phyloP scores from a whole-genome alignment of 2,888 invertebrate genomes.

The Cremastinae sp. region DNA sequence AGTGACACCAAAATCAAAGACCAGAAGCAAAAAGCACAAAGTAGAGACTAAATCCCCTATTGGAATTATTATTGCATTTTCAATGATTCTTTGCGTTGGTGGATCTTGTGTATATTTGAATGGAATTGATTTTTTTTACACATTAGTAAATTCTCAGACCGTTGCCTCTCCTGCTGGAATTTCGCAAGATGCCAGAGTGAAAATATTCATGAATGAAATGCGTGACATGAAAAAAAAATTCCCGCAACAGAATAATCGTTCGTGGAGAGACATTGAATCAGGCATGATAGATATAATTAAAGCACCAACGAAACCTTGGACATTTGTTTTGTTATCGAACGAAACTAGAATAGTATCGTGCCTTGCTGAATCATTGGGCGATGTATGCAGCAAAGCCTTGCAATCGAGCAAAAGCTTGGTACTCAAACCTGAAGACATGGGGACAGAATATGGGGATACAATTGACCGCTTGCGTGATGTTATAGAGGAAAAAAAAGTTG shows the following conservation, averaged over 20 bases:
- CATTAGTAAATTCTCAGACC: too few species aligned
- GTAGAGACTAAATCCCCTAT: too few species aligned
- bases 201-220: conserved; percentile 50
- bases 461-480: conserved; percentile 68
- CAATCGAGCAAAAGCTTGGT: conserved; percentile 70
- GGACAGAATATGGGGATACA: conserved; percentile 74
- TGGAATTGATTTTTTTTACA: too few species aligned
- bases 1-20: too few species aligned
- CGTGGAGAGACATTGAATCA: conserved; percentile 75
- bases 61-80: too few species aligned
- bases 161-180: not conserved
- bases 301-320: conserved; percentile 73
- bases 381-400: conserved; percentile 72
- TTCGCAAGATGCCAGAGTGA: conserved; percentile 10
- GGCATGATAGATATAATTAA: conserved; percentile 73
- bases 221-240: conserved; percentile 63
- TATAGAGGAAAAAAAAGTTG: conserved; percentile 65
- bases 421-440: conserved; percentile 77
- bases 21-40: too few species aligned
- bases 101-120: too few species aligned
- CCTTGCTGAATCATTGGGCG: conserved; percentile 74
- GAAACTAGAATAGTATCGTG: conserved; percentile 68
- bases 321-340: conserved; percentile 79
- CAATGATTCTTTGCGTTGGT: too few species aligned
- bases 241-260: conserved; percentile 74